phyloP scores from a whole-genome alignment of 2,113 vertebrate species.

The Laticauda laticaudata region DNA sequence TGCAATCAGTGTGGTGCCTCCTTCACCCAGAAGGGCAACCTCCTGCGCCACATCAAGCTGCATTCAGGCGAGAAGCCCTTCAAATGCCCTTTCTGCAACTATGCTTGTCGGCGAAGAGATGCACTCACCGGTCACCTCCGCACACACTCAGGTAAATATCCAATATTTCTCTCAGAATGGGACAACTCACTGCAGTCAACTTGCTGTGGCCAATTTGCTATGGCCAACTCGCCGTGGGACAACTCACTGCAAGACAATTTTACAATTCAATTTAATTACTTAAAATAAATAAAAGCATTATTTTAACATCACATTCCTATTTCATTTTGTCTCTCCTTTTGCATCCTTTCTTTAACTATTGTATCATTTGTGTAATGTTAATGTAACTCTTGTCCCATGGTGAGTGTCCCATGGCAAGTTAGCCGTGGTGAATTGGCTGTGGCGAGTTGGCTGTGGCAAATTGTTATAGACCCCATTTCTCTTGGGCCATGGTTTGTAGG shows the following conservation, averaged over 20 bases:
- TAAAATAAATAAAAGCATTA: neutral
- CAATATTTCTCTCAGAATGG: neutral
- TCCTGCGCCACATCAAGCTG: slow-evolving; percentile 94
- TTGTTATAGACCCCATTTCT: neutral
- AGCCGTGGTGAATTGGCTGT: too few species aligned
- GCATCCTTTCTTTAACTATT: neutral
- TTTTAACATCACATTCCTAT: neutral
- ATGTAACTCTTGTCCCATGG: neutral
- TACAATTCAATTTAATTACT: neutral
- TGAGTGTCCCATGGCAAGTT: neutral
- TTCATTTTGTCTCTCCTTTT: neutral
- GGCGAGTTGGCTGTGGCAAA: neutral
- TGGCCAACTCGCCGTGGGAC: neutral
- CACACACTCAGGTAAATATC: slow-evolving; percentile 79
- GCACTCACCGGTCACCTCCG: slow-evolving; percentile 93
- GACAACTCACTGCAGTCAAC: neutral
- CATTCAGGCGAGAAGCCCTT: slow-evolving; percentile 98
- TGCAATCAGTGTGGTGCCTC: slow-evolving; percentile 97
- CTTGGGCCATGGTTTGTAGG: neutral
- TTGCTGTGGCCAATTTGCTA: neutral
- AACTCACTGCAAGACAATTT: neutral
- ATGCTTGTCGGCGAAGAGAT: slow-evolving; percentile 90
- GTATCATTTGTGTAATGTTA: neutral
- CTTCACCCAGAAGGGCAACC: slow-evolving; percentile 97
- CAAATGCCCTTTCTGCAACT: slow-evolving; percentile 94